These are phyloP conservation scores for Zeus faber DNA, from an alignment of 2,113 vertebrate species.

Conservation along the genomic window DNA sequence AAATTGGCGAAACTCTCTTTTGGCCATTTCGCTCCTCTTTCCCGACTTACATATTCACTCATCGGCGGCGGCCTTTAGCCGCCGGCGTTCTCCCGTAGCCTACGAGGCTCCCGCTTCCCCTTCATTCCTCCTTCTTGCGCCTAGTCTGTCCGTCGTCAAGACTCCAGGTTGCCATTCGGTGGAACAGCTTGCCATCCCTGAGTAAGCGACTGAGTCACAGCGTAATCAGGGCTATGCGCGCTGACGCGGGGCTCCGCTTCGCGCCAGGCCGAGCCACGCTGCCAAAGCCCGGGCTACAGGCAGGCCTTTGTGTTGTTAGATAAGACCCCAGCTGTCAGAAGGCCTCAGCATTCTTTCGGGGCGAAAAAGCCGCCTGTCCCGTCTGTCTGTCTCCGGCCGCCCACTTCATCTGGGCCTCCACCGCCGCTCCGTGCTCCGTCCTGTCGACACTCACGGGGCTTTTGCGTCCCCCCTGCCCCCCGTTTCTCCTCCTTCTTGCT, in stretches of 20 bases:
- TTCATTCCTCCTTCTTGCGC: too few species aligned
- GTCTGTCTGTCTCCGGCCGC: slow-evolving; percentile 44
- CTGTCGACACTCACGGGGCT: slow-evolving; percentile 15
- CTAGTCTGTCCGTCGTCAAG: too few species aligned
- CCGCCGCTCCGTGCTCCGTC: slow-evolving; percentile 31
- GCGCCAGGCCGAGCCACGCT: slow-evolving; percentile 24
- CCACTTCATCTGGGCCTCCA: slow-evolving; percentile 43
- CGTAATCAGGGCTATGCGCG: slow-evolving; percentile 5
- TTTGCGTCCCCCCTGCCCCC: slow-evolving; percentile 23
- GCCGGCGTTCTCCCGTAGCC: too few species aligned
- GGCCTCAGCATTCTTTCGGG: slow-evolving; percentile 65
- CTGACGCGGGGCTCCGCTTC: too few species aligned
- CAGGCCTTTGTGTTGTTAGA: slow-evolving; percentile 60
- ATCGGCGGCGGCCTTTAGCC: too few species aligned
- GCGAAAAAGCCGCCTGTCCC: slow-evolving; percentile 39
- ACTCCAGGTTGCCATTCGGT: too few species aligned
- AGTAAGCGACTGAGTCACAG: slow-evolving; percentile 44
- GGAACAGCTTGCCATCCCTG: slow-evolving; percentile 32
- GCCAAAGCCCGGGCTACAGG: slow-evolving; percentile 43
- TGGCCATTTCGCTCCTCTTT: too few species aligned
- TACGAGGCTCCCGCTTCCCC: too few species aligned
- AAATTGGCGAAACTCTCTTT: too few species aligned
- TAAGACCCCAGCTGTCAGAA: slow-evolving; percentile 72
- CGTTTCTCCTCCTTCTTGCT: background rate
- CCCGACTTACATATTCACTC: too few species aligned